Conservation (phyloP, 2,113 vertebrate genomes). For the Kryptolebias marmoratus region DNA sequence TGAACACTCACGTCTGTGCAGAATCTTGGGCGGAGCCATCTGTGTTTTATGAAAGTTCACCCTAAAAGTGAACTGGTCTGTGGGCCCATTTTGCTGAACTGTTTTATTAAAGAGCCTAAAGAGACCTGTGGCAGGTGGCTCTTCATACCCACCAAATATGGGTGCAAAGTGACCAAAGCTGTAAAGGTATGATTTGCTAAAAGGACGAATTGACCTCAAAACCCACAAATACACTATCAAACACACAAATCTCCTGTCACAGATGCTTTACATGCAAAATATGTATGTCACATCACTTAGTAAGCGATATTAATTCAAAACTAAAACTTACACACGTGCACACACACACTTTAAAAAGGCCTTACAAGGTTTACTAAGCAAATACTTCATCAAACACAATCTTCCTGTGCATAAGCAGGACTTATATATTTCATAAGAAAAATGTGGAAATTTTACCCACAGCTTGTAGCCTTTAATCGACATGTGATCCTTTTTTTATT, state of each 20-base stretch:
- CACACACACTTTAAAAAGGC: conserved; percentile 13
- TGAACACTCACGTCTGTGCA: no score
- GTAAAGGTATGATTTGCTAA: no score
- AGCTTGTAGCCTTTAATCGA: neutral
- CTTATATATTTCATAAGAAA: neutral
- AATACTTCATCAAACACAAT: conserved; percentile 53
- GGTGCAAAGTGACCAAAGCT: no score
- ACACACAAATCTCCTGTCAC: neutral
- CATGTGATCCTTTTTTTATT: neutral
- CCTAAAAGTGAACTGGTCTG: no score
- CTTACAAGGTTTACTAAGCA: neutral
- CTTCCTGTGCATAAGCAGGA: conserved; percentile 2
- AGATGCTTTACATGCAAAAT: conserved; percentile 50
- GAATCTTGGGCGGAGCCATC: no score
- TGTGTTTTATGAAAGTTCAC: no score
- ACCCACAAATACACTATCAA: no score
- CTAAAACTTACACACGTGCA: neutral
- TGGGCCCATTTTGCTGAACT: no score
- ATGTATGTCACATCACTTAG: conserved; percentile 54
- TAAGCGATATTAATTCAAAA: conserved; percentile 17
- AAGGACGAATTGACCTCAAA: no score
- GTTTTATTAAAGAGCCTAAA: no score
- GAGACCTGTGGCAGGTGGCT: no score
- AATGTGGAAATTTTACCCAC: neutral
- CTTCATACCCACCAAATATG: no score